A percentile compares a stretch with the other conserved stretches of the same genome.
phyloP scores from a whole-genome alignment of 2,797 vertebrate genomes.

The Schizothorax lantsangensis region DNA sequence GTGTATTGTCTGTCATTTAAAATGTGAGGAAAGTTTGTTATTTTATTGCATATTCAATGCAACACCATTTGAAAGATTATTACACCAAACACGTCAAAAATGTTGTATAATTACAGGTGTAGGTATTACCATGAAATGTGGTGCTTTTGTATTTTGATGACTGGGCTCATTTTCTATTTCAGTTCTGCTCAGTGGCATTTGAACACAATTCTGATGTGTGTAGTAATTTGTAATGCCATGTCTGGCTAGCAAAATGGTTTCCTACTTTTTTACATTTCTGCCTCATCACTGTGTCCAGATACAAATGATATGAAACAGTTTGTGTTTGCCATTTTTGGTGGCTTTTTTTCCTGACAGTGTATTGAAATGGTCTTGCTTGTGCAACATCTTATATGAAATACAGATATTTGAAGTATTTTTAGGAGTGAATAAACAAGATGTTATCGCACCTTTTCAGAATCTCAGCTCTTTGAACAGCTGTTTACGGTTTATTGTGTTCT shows the following conservation, averaged over 20 bases:
- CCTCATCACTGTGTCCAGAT: slow-evolving; percentile 28
- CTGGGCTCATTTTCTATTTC: background rate
- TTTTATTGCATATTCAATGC: slow-evolving; percentile 10
- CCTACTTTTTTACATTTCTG: slow-evolving; percentile 49
- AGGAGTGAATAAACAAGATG: background rate
- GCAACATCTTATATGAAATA: background rate
- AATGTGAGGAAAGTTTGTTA: slow-evolving; percentile 8
- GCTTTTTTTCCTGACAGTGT: background rate
- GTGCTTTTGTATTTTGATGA: slow-evolving; percentile 18
- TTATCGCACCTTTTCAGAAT: background rate
- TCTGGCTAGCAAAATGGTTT: background rate
- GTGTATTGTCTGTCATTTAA: slow-evolving; percentile 24
- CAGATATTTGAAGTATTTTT: slow-evolving; percentile 1
- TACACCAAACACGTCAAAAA: background rate
- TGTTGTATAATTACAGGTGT: background rate
- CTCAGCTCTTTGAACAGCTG: background rate
- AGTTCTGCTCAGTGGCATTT: background rate
- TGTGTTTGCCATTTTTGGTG: background rate
- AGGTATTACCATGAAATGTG: background rate
- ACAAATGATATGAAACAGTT: slow-evolving; percentile 32
- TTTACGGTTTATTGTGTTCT: background rate
- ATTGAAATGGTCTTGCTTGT: background rate
- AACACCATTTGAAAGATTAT: slow-evolving; percentile 6
- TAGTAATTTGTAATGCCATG: background rate
- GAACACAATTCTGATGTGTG: slow-evolving; percentile 7